Evolutionary conservation across 1,140 invertebrate genomes (phyloP).

Genomic region (Steinernema khuongi): DNA sequence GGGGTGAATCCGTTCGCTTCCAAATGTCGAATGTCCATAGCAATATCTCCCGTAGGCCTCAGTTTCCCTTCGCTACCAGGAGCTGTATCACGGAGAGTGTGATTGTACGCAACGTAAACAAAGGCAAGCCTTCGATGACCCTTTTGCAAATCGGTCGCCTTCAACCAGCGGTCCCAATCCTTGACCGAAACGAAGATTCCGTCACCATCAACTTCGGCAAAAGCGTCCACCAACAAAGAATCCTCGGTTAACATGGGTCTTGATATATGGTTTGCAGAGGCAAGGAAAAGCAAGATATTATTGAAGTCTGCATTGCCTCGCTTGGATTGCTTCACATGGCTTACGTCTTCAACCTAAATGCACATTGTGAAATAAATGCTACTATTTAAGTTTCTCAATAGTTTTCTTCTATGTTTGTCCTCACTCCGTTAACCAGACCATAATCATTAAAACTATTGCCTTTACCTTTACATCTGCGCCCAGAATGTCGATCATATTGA

Average conservation of each 20-base stretch:
- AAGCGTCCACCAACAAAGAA: background rate
- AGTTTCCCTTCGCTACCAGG: background rate
- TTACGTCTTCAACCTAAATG: background rate
- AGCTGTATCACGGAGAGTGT: background rate
- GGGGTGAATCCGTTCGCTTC: background rate
- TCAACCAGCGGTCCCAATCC: background rate
- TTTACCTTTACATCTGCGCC: background rate
- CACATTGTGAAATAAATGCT: no score
- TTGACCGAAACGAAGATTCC: background rate
- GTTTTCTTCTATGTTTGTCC: no score
- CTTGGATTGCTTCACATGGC: background rate
- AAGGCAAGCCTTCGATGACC: background rate
- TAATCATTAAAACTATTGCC: background rate
- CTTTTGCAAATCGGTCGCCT: background rate
- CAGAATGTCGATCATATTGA: background rate
- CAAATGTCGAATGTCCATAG: background rate
- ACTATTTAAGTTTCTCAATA: no score
- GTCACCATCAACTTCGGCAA: background rate
- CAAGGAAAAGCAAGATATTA: background rate
- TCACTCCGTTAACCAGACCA: no score
- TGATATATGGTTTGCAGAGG: background rate
- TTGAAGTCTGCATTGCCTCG: background rate
- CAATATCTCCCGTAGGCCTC: background rate
- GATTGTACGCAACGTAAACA: background rate
- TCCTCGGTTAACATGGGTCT: background rate